These are phyloP conservation scores for Erythrocercus mccallii DNA, from an alignment of 2,113 vertebrate species.

Conservation along the genomic window DNA sequence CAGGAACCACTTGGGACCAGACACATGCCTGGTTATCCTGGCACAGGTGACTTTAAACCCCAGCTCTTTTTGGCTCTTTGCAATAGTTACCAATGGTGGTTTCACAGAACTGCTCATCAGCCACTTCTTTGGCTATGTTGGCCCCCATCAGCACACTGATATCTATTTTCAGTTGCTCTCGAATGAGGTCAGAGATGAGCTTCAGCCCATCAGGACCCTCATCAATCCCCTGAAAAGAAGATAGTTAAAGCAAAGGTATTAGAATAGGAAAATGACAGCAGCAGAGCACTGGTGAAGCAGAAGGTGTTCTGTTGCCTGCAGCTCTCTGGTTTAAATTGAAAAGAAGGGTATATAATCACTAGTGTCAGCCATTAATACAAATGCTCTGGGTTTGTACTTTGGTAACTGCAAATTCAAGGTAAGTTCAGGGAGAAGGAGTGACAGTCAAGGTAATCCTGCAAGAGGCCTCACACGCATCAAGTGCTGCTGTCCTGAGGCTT, in stretches of 20 bases:
- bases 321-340: neutral
- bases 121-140: constrained; percentile 86
- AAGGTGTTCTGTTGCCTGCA: neutral
- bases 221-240: constrained; percentile 74
- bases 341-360: neutral
- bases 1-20: rapidly evolving
- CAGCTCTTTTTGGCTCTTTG: neutral
- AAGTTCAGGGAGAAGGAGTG: neutral
- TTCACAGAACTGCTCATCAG: constrained; percentile 86
- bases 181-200: constrained; percentile 85
- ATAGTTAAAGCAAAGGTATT: neutral
- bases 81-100: constrained; percentile 79
- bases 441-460: neutral
- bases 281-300: neutral
- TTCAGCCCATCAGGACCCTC: constrained; percentile 78
- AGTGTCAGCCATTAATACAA: neutral
- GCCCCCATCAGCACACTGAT: constrained; percentile 87
- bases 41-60: neutral
- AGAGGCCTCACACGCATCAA: neutral
- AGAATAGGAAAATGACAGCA: neutral
- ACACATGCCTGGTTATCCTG: too few relatives aligned
- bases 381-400: neutral
- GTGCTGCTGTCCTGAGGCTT: neutral
- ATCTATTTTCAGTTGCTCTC: constrained; percentile 82
- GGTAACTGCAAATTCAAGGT: neutral